A percentile compares a stretch with the other conserved stretches of the same genome.
Evolutionary conservation across 2,888 invertebrate genomes (phyloP).

Genomic region (Brenthis ino): DNA sequence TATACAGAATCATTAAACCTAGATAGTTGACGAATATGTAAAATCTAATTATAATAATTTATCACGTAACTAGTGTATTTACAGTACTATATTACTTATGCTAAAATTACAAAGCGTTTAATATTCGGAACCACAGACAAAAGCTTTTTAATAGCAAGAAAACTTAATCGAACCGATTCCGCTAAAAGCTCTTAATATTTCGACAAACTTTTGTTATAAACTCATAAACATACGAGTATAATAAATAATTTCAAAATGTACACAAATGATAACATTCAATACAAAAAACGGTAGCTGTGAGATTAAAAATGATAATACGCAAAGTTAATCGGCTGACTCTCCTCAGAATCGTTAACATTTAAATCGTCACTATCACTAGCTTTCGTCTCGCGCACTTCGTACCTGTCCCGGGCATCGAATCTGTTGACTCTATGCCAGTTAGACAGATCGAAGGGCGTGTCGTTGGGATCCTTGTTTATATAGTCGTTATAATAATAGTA

Average conservation of each 20-base stretch:
- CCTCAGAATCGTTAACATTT: constrained; percentile 46
- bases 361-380: constrained; percentile 52
- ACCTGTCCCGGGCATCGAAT: constrained; percentile 39
- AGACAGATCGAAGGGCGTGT: constrained; percentile 70
- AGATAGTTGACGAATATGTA: constrained; percentile 52
- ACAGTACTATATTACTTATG: constrained; percentile 45
- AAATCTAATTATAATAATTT: constrained; percentile 72
- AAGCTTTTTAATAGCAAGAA: not conserved
- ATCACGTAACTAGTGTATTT: constrained; percentile 71
- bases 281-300: constrained; percentile 6
- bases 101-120: constrained; percentile 44
- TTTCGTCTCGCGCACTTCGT: constrained; percentile 44
- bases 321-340: constrained; percentile 72
- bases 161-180: no score
- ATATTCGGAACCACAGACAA: constrained; percentile 35
- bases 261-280: no score
- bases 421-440: constrained; percentile 60
- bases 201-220: no score
- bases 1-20: constrained; percentile 44
- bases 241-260: no score
- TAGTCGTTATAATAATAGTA: constrained; percentile 42
- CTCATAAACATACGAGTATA: no score
- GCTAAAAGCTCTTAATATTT: no score
- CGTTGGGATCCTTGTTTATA: constrained; percentile 43
- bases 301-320: constrained; percentile 74